Percentiles rank a stretch among this genome's conserved stretches.
Conservation (phyloP, 1,140 invertebrate species). For the Drosophila arizonae region DNA sequence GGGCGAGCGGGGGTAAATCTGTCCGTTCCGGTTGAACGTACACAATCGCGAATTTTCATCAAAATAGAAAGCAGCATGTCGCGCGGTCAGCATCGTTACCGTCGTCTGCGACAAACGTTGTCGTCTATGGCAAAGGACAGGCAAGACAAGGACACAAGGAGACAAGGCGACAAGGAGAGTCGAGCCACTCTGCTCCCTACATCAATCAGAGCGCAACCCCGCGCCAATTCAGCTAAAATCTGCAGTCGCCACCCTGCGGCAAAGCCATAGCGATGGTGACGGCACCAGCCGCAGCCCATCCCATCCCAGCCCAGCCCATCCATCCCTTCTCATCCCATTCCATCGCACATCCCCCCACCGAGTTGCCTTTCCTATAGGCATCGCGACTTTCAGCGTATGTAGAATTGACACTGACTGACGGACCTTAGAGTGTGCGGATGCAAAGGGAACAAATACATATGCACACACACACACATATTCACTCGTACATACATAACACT, state of each 20-base stretch:
- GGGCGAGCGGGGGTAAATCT: conserved; percentile 41
- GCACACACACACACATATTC: background rate
- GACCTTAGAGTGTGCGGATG: conserved; percentile 45
- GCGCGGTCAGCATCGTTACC: conserved; percentile 59
- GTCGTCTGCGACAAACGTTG: conserved; percentile 45
- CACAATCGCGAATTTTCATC: conserved; percentile 75
- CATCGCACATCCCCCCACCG: conserved; percentile 25
- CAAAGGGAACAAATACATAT: conserved; percentile 27
- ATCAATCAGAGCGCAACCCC: conserved; percentile 63
- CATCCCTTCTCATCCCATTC: conserved; percentile 1
- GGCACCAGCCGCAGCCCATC: conserved; percentile 33
- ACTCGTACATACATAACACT: background rate
- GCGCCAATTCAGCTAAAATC: conserved; percentile 58
- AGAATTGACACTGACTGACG: conserved; percentile 61
- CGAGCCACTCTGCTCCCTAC: conserved; percentile 39
- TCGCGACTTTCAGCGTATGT: conserved; percentile 57
- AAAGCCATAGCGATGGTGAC: conserved; percentile 46
- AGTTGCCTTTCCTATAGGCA: conserved; percentile 29
- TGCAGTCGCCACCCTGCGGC: conserved; percentile 61
- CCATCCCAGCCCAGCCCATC: conserved; percentile 31
- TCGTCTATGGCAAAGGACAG: conserved; percentile 40
- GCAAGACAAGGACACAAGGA: conserved; percentile 30
- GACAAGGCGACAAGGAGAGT: conserved; percentile 29
- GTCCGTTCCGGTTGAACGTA: conserved; percentile 72
- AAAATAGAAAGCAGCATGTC: conserved; percentile 69